phyloP scores from a whole-genome alignment of 2,113 vertebrate genomes.

The Daubentonia madagascariensis region DNA sequence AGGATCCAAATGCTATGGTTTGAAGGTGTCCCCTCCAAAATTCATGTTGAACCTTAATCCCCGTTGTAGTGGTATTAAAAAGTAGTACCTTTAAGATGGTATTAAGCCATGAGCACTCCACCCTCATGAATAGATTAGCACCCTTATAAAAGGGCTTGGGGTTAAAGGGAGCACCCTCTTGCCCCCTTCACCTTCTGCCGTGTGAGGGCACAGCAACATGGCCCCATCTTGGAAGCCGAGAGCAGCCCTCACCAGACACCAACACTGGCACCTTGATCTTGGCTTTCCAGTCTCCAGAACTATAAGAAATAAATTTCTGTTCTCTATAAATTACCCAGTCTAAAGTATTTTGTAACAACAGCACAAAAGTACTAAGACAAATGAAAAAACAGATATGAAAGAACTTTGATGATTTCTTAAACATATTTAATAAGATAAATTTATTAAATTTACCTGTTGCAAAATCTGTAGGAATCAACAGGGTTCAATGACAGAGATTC shows the following conservation, averaged over 20 bases:
- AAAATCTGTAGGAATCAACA: background rate
- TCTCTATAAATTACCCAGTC: background rate
- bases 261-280: background rate
- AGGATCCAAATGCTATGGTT: background rate
- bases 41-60: background rate
- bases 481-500: background rate
- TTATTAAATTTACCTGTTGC: background rate
- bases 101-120: background rate
- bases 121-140: background rate
- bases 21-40: background rate
- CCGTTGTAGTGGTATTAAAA: background rate
- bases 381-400: background rate
- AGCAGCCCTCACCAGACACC: background rate
- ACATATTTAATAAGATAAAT: background rate
- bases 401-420: background rate
- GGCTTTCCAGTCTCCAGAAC: background rate
- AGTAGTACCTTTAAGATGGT: background rate
- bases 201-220: accelerated
- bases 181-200: background rate
- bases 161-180: background rate
- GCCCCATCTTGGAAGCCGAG: background rate
- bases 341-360: background rate
- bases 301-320: background rate
- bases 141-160: background rate
- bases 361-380: background rate